These are phyloP conservation scores for Talpa occidentalis DNA, from an alignment of 2,113 vertebrate genomes.

Conservation along the genomic window DNA sequence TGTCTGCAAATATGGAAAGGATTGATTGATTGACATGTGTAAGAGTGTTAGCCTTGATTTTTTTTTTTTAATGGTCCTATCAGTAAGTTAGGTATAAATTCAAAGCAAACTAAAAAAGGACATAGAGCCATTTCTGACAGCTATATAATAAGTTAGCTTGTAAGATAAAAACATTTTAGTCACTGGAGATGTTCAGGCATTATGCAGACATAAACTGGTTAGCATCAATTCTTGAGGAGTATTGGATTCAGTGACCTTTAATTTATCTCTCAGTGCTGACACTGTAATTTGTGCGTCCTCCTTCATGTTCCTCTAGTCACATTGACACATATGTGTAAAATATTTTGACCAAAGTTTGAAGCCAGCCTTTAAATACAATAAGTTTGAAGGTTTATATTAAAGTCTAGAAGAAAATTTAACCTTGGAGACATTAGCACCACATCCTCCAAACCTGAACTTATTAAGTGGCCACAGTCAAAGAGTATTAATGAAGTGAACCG, in stretches of 20 bases:
- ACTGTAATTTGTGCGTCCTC: background rate
- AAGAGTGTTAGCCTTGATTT: background rate
- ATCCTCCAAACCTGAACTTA: background rate
- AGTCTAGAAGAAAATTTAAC: background rate
- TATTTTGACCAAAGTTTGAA: constrained; percentile 17
- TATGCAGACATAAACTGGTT: background rate
- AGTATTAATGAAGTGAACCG: background rate
- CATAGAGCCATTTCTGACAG: background rate
- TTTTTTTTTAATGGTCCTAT: background rate
- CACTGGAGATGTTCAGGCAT: background rate
- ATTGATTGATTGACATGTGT: background rate
- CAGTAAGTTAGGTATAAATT: background rate
- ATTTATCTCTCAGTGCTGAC: background rate
- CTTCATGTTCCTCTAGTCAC: background rate
- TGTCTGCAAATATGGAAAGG: background rate
- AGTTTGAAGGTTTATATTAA: background rate
- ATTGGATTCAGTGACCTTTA: background rate
- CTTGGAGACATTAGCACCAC: background rate
- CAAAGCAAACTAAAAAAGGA: background rate
- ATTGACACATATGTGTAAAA: background rate
- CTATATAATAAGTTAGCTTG: background rate
- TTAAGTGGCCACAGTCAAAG: background rate
- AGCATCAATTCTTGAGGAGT: background rate
- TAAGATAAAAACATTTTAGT: background rate
- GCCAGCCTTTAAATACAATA: background rate